These are phyloP conservation scores for Condylura cristata DNA, from an alignment of 2,113 vertebrate genomes.

Conservation along the genomic window DNA sequence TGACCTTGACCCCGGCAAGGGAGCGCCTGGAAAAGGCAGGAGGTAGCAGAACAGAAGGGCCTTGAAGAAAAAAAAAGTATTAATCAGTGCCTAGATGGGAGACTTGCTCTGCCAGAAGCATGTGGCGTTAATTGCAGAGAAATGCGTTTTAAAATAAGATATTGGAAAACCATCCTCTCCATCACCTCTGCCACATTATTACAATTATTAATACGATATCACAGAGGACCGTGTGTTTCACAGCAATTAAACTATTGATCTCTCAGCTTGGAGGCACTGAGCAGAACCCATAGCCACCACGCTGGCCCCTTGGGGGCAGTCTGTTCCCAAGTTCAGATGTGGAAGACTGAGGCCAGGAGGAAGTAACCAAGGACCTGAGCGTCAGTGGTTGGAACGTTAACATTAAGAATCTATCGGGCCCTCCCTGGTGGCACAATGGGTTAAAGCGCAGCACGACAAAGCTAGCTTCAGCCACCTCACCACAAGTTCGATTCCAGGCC, in stretches of 20 bases:
- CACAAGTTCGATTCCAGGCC: no score
- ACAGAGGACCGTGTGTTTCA: constrained; percentile 40
- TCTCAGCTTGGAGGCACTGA: not conserved
- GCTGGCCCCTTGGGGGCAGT: not conserved
- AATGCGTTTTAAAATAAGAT: constrained; percentile 70
- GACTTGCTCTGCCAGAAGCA: not conserved
- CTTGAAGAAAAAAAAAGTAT: not conserved
- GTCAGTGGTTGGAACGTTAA: not conserved
- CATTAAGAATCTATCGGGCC: not conserved
- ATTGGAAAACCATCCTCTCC: constrained; percentile 75
- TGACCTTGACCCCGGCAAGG: constrained; percentile 58
- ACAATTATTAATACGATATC: constrained; percentile 67
- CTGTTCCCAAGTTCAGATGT: not conserved
- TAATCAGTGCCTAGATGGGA: not conserved
- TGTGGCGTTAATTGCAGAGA: constrained; percentile 65
- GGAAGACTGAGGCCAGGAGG: constrained; percentile 29
- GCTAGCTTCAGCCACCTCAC: no score
- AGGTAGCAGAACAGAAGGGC: constrained; percentile 2
- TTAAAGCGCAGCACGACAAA: no score
- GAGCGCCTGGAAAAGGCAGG: not conserved
- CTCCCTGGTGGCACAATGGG: no score
- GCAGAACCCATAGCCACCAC: not conserved
- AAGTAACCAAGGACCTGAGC: not conserved
- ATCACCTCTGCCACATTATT: constrained; percentile 59
- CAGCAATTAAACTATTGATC: constrained; percentile 77